Conservation (phyloP, 2,113 vertebrate genomes). For the Craseonycteris thonglongyai region DNA sequence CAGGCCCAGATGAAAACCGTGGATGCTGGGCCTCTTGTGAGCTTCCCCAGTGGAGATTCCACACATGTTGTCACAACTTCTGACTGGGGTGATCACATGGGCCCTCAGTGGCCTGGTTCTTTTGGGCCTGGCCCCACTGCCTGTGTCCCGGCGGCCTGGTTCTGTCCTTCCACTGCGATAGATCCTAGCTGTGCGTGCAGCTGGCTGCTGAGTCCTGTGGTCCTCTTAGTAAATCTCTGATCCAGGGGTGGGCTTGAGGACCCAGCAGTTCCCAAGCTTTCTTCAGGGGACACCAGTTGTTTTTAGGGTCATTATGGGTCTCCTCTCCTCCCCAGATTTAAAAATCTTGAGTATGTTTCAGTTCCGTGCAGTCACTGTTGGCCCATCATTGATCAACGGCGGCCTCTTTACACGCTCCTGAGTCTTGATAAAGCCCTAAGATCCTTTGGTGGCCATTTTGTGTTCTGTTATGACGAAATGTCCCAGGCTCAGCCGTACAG, state of each 20-base stretch:
- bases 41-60: too few relatives aligned
- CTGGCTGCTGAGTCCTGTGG: too few relatives aligned
- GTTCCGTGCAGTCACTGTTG: not conserved
- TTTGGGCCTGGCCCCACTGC: too few relatives aligned
- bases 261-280: not conserved
- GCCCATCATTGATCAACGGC: not conserved
- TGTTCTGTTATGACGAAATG: too few relatives aligned
- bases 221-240: not conserved
- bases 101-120: too few relatives aligned
- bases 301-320: not conserved
- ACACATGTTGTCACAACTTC: too few relatives aligned
- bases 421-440: too few relatives aligned
- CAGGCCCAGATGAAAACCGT: too few relatives aligned
- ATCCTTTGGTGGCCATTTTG: too few relatives aligned
- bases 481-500: not conserved
- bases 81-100: too few relatives aligned
- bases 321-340: not conserved
- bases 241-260: not conserved
- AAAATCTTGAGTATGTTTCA: not conserved
- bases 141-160: too few relatives aligned
- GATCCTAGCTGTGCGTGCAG: not conserved
- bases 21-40: fast-evolving
- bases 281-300: not conserved
- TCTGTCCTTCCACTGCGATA: not conserved
- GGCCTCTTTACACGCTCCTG: not conserved